A percentile compares a stretch with the other conserved stretches of the same genome.
Conservation (phyloP, 2,888 invertebrate genomes). For the Pristionchus entomophagus region DNA sequence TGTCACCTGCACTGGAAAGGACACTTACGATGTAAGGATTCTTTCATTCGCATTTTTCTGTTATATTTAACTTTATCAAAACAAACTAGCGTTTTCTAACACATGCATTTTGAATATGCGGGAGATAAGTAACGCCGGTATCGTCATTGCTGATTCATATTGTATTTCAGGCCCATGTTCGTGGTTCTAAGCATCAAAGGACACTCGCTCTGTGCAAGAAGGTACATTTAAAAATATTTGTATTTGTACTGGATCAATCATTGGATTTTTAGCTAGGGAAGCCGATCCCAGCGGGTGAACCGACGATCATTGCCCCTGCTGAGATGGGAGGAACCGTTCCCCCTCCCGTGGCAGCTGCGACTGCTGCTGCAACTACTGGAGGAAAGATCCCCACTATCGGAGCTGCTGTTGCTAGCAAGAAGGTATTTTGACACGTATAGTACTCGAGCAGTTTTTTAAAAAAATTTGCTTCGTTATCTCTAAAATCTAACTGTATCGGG, state of each 20-base stretch:
- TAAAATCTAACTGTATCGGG: too few relatives aligned
- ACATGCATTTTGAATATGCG: neutral
- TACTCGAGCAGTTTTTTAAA: too few relatives aligned
- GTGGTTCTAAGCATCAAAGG: conserved; percentile 98
- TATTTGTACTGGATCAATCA: too few relatives aligned
- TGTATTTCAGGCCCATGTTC: conserved; percentile 83
- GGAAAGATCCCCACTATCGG: conserved; percentile 40
- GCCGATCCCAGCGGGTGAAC: conserved; percentile 87
- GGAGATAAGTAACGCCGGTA: too few relatives aligned
- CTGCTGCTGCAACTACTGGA: conserved; percentile 47
- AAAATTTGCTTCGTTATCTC: too few relatives aligned
- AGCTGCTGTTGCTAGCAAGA: conserved; percentile 10
- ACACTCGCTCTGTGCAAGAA: conserved; percentile 91
- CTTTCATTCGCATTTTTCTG: neutral
- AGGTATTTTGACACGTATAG: conserved; percentile 12
- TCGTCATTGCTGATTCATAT: neutral
- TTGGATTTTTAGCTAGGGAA: too few relatives aligned
- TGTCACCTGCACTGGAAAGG: conserved; percentile 97
- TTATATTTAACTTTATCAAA: neutral
- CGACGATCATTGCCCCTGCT: conserved; percentile 84
- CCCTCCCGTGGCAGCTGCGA: conserved; percentile 47
- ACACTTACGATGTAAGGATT: conserved; percentile 86
- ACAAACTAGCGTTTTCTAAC: too few relatives aligned
- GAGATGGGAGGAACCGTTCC: conserved; percentile 51
- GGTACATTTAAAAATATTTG: too few relatives aligned